Base-by-base conservation (phyloP, 2,888 invertebrate species). In the Nyleta sp. region DNA sequence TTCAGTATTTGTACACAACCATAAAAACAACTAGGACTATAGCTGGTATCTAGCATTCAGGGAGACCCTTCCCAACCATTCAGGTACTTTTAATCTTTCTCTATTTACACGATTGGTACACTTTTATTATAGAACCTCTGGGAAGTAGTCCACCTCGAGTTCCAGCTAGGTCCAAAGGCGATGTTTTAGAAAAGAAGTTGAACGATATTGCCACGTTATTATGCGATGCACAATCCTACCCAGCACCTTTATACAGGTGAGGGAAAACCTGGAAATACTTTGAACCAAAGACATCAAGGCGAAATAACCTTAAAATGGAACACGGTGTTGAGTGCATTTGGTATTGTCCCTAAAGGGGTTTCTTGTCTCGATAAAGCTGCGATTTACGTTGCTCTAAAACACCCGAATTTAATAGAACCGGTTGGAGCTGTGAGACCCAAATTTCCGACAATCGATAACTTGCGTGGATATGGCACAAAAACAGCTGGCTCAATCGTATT, bases 211-310 rank as follows among this genome's bases (percentile, higher is more conserved):
- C 89, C 53, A 88, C 89, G 53, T 83, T 91, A 68, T 83, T 89
- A 78, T 95, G 95, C 91, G 94, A 94, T 91, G 95, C 94, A 80
- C 95, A 95, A 90, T 94, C 94, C 40, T 94, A 92, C 91, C 95
- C 95, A 50, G 92, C 94, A 70, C 95, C 95, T 38, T 86, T 92
- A 82, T 94, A 93, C 92, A 89, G 90, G 91, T 90, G 87, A 87
- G 82, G 22, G 10, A 46, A 3, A 0, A 17, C 2, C 5, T n/a
- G 18, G 18, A 44, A 17, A 44, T 8, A 44, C 11, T 48, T n/a
- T n/a, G n/a, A n/a, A n/a, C n/a, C n/a, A n/a, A n/a, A n/a, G n/a
- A n/a, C n/a, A n/a, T n/a, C n/a, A n/a, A n/a, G n/a, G n/a, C n/a
- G n/a, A n/a, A n/a, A n/a, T 28, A 28, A 28, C 8, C 4, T 28